Base-by-base conservation (phyloP, 2,888 invertebrate genomes). In the Coenonympha glycerion region DNA sequence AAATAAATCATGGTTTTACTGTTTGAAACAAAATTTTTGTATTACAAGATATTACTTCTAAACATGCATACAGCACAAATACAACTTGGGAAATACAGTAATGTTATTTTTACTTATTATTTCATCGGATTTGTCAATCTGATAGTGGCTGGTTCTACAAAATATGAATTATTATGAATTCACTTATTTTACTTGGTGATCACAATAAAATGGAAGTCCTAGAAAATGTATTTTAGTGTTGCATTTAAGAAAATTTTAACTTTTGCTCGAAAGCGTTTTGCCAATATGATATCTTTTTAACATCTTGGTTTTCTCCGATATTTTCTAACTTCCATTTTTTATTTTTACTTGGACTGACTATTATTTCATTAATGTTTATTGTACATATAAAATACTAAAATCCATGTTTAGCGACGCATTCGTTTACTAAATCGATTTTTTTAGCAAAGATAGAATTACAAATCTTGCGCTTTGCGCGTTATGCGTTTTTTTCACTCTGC, bases 1-100 rank as follows among this genome's bases (percentile, higher is more conserved):
- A 69, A 69, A 70, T 53, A 49, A 40, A 34, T 52, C 28, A 44
- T 24, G 11, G 37, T 6, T 51, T 45, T 46, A 66, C 68, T 67
- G 37, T 39, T 24, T 22, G 37, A 22, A 39, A 24, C n/a, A 36
- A 36, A 19, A 1, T 19, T 36, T n/a, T 34, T 22, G 37, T 37
- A 58, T 21, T 11, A 36, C 11, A 36, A n/a, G n/a, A n/a, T n/a
- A n/a, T 19, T n/a, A 5, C 9, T 21, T n/a, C 2, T 19, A 4
- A 65, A 34, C 37, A 30, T 45, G 41, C 42, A 41, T 46, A 42
- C 45, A 39, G 46, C 41, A 47, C 30, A 36, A 42, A 42, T 24
- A 16, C 5, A 42, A 15, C 34, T 24, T 46, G 34, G 30, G 19
- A 30, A 28, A 28, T 34, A 48, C 16, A 30, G 5, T 19, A 3